Evolutionary conservation across 2,888 invertebrate species (phyloP).

Genomic region (Acronicta alni): DNA sequence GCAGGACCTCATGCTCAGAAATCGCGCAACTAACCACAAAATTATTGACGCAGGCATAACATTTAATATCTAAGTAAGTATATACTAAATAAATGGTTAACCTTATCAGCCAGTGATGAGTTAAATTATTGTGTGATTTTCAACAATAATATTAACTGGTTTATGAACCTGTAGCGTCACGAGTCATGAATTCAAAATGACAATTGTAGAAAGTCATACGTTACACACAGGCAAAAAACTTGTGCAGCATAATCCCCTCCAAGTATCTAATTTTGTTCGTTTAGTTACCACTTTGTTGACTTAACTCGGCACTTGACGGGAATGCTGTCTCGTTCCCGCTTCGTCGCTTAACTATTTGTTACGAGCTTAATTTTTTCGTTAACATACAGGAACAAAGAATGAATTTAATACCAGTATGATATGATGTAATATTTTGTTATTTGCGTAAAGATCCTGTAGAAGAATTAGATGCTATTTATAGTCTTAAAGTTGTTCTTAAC

Average conservation of each 20-base stretch:
- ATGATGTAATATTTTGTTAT: no score
- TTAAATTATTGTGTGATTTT: conserved; percentile 23
- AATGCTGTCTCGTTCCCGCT: neutral
- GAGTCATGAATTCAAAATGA: conserved; percentile 54
- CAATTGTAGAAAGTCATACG: conserved; percentile 49
- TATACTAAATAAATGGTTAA: neutral
- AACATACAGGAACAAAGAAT: neutral
- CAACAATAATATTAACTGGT: conserved; percentile 43
- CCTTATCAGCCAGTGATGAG: conserved; percentile 14
- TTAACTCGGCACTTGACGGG: neutral
- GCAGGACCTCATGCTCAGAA: no score
- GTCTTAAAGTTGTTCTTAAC: no score
- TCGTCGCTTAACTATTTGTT: neutral
- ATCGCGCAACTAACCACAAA: no score
- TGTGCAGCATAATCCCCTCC: neutral
- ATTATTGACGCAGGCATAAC: no score
- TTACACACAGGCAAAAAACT: conserved; percentile 31
- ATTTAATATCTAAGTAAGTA: no score
- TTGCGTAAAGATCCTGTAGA: no score
- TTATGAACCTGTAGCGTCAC: conserved; percentile 46
- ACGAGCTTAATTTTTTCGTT: neutral
- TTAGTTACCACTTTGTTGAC: neutral
- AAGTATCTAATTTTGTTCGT: neutral
- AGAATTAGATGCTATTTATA: no score
- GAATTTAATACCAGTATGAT: no score